Conservation (phyloP, 2,888 invertebrate genomes). For the Cheilosia pagana region DNA sequence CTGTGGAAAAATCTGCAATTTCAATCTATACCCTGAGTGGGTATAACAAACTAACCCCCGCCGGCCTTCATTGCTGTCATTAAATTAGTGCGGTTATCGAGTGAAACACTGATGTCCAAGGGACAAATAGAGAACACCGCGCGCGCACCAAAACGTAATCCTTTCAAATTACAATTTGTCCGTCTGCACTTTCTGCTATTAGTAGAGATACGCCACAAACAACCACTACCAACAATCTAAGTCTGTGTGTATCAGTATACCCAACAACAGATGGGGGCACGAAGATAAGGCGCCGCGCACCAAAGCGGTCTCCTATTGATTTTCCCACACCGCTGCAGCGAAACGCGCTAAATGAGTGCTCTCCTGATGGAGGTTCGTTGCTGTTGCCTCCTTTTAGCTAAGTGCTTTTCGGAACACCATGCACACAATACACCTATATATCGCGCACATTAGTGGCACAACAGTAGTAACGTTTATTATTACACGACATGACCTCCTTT, state of each 20-base stretch:
- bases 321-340: conserved; percentile 49
- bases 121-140: conserved; percentile 41
- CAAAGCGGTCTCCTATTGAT: conserved; percentile 53
- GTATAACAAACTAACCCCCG: neutral
- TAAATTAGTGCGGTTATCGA: conserved; percentile 72
- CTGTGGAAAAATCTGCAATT: conserved; percentile 43
- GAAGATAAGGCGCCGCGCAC: conserved; percentile 59
- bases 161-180: conserved; percentile 72
- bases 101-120: conserved; percentile 60
- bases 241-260: neutral
- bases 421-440: neutral
- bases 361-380: conserved; percentile 4
- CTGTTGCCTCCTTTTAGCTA: conserved; percentile 46
- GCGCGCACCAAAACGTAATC: conserved; percentile 36
- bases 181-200: conserved; percentile 56
- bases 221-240: conserved; percentile 35
- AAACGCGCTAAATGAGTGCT: conserved; percentile 39
- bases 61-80: conserved; percentile 53
- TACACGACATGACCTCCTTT: conserved; percentile 67
- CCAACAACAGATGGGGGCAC: conserved; percentile 54
- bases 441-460: conserved; percentile 7
- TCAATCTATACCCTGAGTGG: conserved; percentile 28
- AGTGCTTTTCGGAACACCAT: conserved; percentile 61
- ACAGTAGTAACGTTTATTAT: conserved; percentile 60
- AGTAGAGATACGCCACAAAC: conserved; percentile 33